Evolutionary conservation across 2,797 vertebrate genomes (phyloP), one percentile per base, ranked within the genome.

Genomic region (Poecilia picta): DNA sequence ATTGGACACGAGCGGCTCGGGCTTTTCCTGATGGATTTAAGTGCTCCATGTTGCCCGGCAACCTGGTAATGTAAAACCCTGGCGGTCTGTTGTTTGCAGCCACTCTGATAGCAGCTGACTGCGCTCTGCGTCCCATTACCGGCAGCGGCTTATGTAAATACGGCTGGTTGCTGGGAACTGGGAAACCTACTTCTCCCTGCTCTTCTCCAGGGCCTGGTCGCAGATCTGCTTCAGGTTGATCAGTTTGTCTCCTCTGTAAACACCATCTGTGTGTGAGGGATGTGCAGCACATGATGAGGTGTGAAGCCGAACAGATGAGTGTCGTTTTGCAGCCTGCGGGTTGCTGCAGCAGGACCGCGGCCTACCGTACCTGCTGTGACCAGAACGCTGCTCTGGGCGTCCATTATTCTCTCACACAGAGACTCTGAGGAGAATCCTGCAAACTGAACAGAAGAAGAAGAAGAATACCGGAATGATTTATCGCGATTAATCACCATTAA

Each of bases 361-460:
- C 72, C 5, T 41, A 41, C 75, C 78, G 74, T 91, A 96, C 96
- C 96, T 94, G 96, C 95, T 5, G 96, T 96, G 85, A 97, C 93
- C 85, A 97, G 88, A 73, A 96, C 49, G 46, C 84, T 87, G 88
- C 95, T 94, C 80, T 95, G 94, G 59, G 95, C 91, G 3, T 97
- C 95, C 55, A 94, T 79, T 16, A 97, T 95, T 90, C 96, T 91
- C 59, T 96, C 95, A 82, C 94, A 95, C 89, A 97, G 89, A 68
- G 95, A 95, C 57, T 96, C 96, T 0, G 95, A 91, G 66, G 96
- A 97, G 85, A 96, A 97, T n/a, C 96, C 96, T 90, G 96, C 96
- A 94, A 97, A 97, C 96, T 97, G 88, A 80, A 80, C 25, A 31
- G 5, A 84, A n/a, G 77, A 68, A 82, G n/a, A 81, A n/a, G 1